phyloP scores from a whole-genome alignment of 2,113 vertebrate species.

The Silurus meridionalis region DNA sequence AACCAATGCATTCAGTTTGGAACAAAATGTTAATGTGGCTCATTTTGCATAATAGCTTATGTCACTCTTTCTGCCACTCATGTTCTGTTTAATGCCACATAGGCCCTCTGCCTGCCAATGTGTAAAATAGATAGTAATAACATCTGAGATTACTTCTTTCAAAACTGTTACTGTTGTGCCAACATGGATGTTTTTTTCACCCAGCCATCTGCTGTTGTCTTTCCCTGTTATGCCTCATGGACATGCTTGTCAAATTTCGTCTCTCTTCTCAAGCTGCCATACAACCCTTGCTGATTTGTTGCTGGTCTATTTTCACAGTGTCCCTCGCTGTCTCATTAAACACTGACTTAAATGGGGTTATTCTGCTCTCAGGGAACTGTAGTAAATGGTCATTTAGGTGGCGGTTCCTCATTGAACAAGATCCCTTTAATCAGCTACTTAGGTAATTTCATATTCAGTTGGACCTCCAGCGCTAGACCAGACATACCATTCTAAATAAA shows the following conservation, averaged over 20 bases:
- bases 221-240: conserved; percentile 12
- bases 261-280: not conserved
- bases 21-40: not conserved
- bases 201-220: conserved; percentile 11
- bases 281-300: not conserved
- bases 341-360: not conserved
- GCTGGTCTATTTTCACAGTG: not conserved
- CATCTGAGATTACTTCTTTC: not conserved
- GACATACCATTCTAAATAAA: not conserved
- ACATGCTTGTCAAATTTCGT: not conserved
- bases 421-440: not conserved
- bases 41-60: not conserved
- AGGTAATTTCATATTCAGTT: not conserved
- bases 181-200: not conserved
- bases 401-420: not conserved
- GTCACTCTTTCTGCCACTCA: not conserved
- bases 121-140: not conserved
- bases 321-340: conserved; percentile 13
- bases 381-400: not conserved
- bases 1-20: not conserved
- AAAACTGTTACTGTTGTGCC: not conserved
- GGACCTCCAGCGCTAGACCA: not conserved
- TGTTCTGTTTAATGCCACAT: not conserved
- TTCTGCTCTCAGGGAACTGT: not conserved
- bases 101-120: not conserved